Evolutionary conservation across 2,797 vertebrate species (phyloP), one percentile per base, ranked within the genome.

Genomic region (Spheniscus humboldti): DNA sequence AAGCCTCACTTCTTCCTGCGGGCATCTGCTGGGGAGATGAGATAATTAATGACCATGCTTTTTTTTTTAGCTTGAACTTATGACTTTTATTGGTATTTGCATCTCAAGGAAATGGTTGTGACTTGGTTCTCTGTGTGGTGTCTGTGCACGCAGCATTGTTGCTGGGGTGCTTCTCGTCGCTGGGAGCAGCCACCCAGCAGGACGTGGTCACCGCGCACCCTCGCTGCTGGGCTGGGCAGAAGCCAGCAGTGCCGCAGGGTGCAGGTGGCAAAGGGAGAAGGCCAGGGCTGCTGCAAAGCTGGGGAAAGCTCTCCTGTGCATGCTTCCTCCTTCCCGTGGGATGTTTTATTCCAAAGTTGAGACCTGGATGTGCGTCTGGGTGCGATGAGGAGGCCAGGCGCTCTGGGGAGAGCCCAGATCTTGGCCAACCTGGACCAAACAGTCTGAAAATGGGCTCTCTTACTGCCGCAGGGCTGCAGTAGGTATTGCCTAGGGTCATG

Each of bases 151-250:
- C 63, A 33, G 60, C 35, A 4, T 66, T 3, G 0, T 55, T 47
- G 62, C 72, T 76, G 73, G 24, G 43, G 14, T 81, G 22, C 8
- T 7, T 56, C 47, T 82, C 4, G 1, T 55, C 8, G 4, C 60
- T 28, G 59, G 37, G 60, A 59, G 18, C 67, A 66, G 76, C 23
- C 41, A 3, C 31, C 28, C 62, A 33, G 41, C 0, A 3, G 66
- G 81, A 66, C 5, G 7, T 0, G 6, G n/a, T 63, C 72, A 48
- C 43, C 1, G 2, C 1, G 5, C 1, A 1, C 86, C 71, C 73
- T 86, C 25, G 16, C 7, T 1, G 1, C 68, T 1, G 3, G 37
- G 35, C 57, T 39, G n/a, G 31, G 41, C 56, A 78, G 45, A 69
- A 66, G 41, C 57, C 41, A 50, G 76, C 52, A 17, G 59, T 62